Evolutionary conservation across 2,113 vertebrate species (phyloP), one percentile per base, ranked within the genome.

Genomic region (Cyphomyrus discorhynchus): DNA sequence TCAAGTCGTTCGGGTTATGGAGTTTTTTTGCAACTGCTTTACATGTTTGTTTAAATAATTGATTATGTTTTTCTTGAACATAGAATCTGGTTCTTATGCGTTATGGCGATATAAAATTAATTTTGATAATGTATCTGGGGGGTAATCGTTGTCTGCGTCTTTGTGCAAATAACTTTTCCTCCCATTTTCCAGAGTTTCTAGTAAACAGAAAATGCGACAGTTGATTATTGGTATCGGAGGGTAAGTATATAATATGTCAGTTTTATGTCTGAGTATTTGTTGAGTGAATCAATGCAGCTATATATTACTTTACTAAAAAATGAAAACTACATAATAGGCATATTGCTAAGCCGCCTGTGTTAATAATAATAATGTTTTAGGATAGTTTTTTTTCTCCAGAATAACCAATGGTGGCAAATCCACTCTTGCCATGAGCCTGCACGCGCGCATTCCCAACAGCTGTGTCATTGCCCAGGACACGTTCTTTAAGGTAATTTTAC

Each of bases 351-450:
- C 5, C 17, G 11, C 42, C 5, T 7, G 3, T 80, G 62, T 86
- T 35, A 58, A 58, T 66, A 31, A 88, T 42, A n/a, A n/a, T 70
- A 24, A n/a, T 66, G 19, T 24, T 50, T 74, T 84, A 50, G 10
- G 47, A 24, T 62, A 92, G 19, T 86, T 1, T 74, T 92, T 92
- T 52, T 39, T 88, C 19, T 56, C 83, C 91, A 99, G 98, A 7
- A 95, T 98, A 92, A 99, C 98, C 91, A 99, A 99, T 92, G 97
- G 97, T 21, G 98, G 98, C 2, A 99, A 99, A 94, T 96, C 97
- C 35, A 99, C 98, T 0, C 93, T 99, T 88, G 95, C 98, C 86
- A 93, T 90, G 91, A 96, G 94, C 88, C 95, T 99, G 84, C 95
- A 96, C 90, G 92, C 96, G 92, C 91, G 91, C 88, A 94, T 98